A percentile compares a stretch with the other conserved stretches of the same genome.
These are phyloP conservation scores for Syrmaticus mikado DNA, from an alignment of 2,113 vertebrate genomes.

Conservation along the genomic window DNA sequence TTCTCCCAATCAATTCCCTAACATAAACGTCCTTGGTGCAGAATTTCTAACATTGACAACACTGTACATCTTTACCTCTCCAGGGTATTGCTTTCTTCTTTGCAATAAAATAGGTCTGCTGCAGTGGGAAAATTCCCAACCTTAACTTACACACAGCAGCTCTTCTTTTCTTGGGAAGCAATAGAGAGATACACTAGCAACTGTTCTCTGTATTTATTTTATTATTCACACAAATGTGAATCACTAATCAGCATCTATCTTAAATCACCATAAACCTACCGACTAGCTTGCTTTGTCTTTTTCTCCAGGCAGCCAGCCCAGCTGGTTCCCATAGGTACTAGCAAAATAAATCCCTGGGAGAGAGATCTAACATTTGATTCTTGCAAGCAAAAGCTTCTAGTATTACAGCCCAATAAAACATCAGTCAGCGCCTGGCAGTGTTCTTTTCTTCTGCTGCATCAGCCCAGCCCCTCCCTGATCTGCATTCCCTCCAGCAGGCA, in stretches of 20 bases:
- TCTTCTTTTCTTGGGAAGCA: slow-evolving; percentile 2
- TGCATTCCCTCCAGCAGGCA: neutral
- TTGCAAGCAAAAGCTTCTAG: slow-evolving; percentile 25
- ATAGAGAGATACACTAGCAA: neutral
- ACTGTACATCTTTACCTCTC: slow-evolving; percentile 42
- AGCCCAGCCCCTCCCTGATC: neutral
- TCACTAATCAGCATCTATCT: slow-evolving; percentile 19
- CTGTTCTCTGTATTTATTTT: neutral
- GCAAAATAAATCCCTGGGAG: slow-evolving; percentile 50
- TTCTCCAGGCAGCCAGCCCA: slow-evolving; percentile 37
- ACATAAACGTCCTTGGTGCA: neutral
- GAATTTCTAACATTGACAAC: slow-evolving; percentile 9
- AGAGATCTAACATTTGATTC: slow-evolving; percentile 44
- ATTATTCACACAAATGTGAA: slow-evolving; percentile 42
- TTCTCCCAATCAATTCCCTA: neutral
- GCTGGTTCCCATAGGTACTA: slow-evolving; percentile 43
- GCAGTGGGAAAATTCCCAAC: neutral
- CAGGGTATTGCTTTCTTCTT: slow-evolving; percentile 7
- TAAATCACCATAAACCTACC: slow-evolving; percentile 48
- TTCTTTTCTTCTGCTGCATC: slow-evolving; percentile 16
- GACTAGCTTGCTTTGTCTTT: slow-evolving; percentile 38
- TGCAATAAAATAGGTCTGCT: slow-evolving; percentile 39
- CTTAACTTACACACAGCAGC: neutral
- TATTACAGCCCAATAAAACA: neutral
- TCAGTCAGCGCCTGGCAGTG: neutral